Base-by-base conservation (phyloP, 2,888 invertebrate genomes). In the Esperia sulphurella region DNA sequence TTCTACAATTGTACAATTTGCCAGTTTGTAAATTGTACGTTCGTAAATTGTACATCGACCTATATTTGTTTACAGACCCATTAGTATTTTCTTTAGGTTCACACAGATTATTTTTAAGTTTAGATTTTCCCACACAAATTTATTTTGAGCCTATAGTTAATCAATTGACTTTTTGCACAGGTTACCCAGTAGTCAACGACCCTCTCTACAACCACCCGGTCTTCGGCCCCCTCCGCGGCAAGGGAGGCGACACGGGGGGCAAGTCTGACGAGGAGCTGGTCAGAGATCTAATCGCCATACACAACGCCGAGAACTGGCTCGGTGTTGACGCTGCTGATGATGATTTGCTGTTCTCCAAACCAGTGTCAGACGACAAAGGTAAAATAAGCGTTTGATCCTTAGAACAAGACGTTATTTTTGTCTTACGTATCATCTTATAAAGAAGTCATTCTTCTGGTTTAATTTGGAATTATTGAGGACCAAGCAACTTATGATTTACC, bases 181-280 rank as follows among this genome's bases (percentile, higher is more conserved):
- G 99, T 39, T 97, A 95, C 85, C 99, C 99, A 10, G 99, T 99
- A 46, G 95, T 98, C 7, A 99, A 99, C 78, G 99, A 99, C 81
- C 97, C 97, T 0, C 90, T 99, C 1, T 99, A 99, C 91, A 99
- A 99, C 83, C 97, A 97, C 80, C 93, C 94, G 1, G 97, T 97
- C 0, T 99, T 99, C 83, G 99, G 99, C 0, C 97, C 97, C 0
- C 91, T 95, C 48, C 96, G 97, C 63, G 98, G 98, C 3, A 95
- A 95, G 71, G 94, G 94, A 0, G 97, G 96, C 0, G 95, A 96
- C 64, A 94, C 95, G 57, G 95, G 95, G 0, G 97, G 96, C 35
- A 97, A 97, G 83, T 92, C 95, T 0, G 96, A 97, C 70, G 97
- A 98, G 65, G 94, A 97, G 69, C 90, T 98, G 30, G 96, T 97